phyloP scores from a whole-genome alignment of 1,140 invertebrate genomes.

The Caenorhabditis latens region DNA sequence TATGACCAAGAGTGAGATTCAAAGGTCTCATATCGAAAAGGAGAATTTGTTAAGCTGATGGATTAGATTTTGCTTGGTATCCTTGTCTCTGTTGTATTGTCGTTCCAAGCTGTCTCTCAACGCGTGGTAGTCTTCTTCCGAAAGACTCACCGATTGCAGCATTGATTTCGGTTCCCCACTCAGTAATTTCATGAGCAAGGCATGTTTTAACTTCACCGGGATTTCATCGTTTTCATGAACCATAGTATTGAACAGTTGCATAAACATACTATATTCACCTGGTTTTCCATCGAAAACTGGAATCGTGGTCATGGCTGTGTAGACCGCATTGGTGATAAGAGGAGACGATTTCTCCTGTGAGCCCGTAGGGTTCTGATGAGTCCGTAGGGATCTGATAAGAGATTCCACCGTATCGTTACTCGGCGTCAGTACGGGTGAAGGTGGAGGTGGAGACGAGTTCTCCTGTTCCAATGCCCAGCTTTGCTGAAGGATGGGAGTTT shows the following conservation, averaged over 20 bases:
- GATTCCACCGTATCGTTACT: too few relatives aligned
- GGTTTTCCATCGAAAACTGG: not conserved
- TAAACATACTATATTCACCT: not conserved
- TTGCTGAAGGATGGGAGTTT: too few relatives aligned
- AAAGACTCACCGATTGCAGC: not conserved
- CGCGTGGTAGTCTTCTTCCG: not conserved
- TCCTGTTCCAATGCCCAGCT: too few relatives aligned
- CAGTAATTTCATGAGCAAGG: not conserved
- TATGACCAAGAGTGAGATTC: too few relatives aligned
- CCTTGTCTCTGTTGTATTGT: not conserved
- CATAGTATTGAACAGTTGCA: not conserved
- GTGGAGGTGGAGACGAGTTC: too few relatives aligned
- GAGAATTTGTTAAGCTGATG: too few relatives aligned
- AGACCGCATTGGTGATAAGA: not conserved
- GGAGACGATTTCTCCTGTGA: not conserved
- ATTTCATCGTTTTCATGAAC: not conserved
- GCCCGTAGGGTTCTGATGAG: too few relatives aligned
- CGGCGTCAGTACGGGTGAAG: too few relatives aligned
- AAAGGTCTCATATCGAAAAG: too few relatives aligned
- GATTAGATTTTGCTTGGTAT: not conserved
- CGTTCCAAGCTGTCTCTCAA: not conserved
- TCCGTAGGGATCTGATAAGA: too few relatives aligned
- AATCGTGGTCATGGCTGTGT: not conserved
- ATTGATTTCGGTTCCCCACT: not conserved
- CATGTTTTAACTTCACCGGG: not conserved